Evolutionary conservation across 2,113 vertebrate species (phyloP).

Genomic region (Drymodes brunneopygia): DNA sequence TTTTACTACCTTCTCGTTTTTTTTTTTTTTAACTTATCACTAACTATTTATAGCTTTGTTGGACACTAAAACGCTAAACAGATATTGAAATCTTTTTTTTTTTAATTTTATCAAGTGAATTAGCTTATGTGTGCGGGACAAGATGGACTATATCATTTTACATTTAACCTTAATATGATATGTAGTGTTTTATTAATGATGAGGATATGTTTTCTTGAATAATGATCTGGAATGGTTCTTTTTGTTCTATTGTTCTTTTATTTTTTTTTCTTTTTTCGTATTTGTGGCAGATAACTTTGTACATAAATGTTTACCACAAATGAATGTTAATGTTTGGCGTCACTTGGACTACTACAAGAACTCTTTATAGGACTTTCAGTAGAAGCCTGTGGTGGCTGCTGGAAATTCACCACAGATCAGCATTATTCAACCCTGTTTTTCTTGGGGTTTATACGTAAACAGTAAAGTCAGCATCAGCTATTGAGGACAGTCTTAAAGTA

Average conservation of each 20-base stretch:
- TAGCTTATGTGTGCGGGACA: slow-evolving; percentile 74
- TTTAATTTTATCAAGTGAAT: slow-evolving; percentile 69
- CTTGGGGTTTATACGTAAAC: slow-evolving; percentile 77
- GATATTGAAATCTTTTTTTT: slow-evolving; percentile 61
- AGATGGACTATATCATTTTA: slow-evolving; percentile 76
- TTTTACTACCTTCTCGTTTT: background rate
- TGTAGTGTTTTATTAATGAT: slow-evolving; percentile 84
- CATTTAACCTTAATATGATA: slow-evolving; percentile 83
- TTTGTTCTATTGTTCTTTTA: background rate
- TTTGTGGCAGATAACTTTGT: slow-evolving; percentile 86
- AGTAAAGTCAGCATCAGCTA: slow-evolving; percentile 78
- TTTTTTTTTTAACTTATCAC: slow-evolving; percentile 43
- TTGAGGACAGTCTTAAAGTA: slow-evolving; percentile 74
- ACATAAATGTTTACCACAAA: slow-evolving; percentile 91
- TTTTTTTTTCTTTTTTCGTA: background rate
- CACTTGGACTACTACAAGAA: slow-evolving; percentile 80
- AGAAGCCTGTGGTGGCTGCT: slow-evolving; percentile 72
- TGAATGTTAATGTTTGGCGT: slow-evolving; percentile 89
- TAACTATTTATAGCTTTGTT: slow-evolving; percentile 65
- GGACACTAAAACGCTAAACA: slow-evolving; percentile 81
- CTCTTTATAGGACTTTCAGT: slow-evolving; percentile 73
- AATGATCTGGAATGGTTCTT: slow-evolving; percentile 80
- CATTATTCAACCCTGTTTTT: slow-evolving; percentile 77
- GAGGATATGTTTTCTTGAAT: slow-evolving; percentile 74
- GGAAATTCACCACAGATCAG: slow-evolving; percentile 73